These are phyloP conservation scores for Catocala sponsa DNA, from an alignment of 2,888 invertebrate species.

Conservation along the genomic window DNA sequence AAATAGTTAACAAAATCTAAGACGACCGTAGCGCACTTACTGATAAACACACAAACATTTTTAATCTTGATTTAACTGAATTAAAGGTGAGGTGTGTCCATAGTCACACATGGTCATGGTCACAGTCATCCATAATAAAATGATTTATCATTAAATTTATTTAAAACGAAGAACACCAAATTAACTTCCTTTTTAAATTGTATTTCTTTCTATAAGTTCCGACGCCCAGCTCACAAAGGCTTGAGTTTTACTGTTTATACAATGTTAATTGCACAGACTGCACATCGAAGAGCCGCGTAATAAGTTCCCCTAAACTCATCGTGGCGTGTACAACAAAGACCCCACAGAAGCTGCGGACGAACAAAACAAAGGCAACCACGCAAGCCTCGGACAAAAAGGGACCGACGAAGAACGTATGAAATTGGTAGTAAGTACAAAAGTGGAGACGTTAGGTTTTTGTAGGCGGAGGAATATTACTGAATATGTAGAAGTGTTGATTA, in stretches of 20 bases:
- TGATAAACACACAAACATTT: no score
- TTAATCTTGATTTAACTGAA: no score
- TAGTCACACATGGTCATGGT: no score
- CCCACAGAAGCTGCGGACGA: constrained; percentile 59
- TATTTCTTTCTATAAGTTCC: no score
- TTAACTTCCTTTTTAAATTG: no score
- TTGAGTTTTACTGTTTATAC: constrained; percentile 47
- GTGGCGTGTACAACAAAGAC: constrained; percentile 71
- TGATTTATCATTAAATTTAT: no score
- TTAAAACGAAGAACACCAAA: no score
- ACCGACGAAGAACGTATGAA: constrained; percentile 13
- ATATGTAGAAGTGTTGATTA: no score
- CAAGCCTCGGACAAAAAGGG: constrained; percentile 66
- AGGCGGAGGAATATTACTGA: background rate
- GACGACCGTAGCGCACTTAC: no score
- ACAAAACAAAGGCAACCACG: constrained; percentile 67
- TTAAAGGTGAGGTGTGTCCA: no score
- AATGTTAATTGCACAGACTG: constrained; percentile 66
- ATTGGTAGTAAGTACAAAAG: constrained; percentile 18
- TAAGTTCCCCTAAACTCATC: constrained; percentile 67
- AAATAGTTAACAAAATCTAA: no score
- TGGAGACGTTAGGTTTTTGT: constrained; percentile 5
- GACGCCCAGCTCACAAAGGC: constrained; percentile 23
- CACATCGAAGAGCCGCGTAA: constrained; percentile 65
- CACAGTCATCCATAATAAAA: no score